Conservation (phyloP, 2,888 invertebrate species). For the Drosophila helvetica region DNA sequence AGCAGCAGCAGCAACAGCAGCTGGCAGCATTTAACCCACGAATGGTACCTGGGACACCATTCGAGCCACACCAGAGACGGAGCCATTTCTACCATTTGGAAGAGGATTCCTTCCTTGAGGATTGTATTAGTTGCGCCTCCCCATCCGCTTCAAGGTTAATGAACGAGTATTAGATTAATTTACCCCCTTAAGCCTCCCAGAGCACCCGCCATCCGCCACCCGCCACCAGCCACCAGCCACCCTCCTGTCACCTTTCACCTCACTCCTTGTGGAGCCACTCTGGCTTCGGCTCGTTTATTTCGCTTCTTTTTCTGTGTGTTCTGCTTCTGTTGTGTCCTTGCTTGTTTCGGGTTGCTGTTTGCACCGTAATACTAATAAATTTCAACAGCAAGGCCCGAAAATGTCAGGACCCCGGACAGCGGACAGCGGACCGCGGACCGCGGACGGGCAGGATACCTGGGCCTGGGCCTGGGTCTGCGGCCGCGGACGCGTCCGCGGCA, state of each 20-base stretch:
- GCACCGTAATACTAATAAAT: slow-evolving; percentile 66
- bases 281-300: slow-evolving; percentile 16
- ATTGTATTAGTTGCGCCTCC: background rate
- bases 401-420: slow-evolving; percentile 36
- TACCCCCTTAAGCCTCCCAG: background rate
- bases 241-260: background rate
- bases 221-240: no score
- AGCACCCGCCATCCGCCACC: no score
- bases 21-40: slow-evolving; percentile 24
- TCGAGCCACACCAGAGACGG: background rate
- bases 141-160: slow-evolving; percentile 12
- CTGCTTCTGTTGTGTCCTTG: slow-evolving; percentile 56
- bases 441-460: slow-evolving; percentile 15
- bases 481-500: slow-evolving; percentile 31
- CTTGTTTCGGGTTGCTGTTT: slow-evolving; percentile 39
- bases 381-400: slow-evolving; percentile 54
- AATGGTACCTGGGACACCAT: background rate
- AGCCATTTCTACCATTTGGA: background rate
- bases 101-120: background rate
- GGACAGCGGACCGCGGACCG: slow-evolving; percentile 1
- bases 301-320: slow-evolving; percentile 16
- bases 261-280: background rate
- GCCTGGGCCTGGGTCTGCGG: slow-evolving; percentile 5
- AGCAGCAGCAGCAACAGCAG: background rate
- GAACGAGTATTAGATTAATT: slow-evolving; percentile 42